Evolutionary conservation across 2,797 vertebrate species (phyloP).

Genomic region (Liasis olivaceus): DNA sequence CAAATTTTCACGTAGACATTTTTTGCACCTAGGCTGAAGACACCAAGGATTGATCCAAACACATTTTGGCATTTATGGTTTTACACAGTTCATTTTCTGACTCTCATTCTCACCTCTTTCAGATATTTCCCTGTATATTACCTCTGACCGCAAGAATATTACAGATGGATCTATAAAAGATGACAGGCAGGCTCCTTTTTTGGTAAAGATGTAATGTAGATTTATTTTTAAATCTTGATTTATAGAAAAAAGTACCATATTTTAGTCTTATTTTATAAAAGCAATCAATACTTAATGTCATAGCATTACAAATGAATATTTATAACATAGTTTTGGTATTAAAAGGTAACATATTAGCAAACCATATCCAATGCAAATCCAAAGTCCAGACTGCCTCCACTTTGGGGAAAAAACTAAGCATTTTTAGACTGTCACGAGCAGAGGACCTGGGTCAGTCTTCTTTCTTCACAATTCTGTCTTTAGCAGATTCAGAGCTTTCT

Average conservation of each 20-base stretch:
- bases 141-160: not conserved
- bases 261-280: conserved; percentile 57
- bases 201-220: conserved; percentile 67
- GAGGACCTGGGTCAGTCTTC: conserved; percentile 40
- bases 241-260: conserved; percentile 65
- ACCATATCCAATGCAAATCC: conserved; percentile 46
- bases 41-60: not conserved
- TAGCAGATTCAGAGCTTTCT: conserved; percentile 87
- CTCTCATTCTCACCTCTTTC: not conserved
- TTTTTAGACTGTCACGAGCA: conserved; percentile 7
- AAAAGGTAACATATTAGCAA: conserved; percentile 26
- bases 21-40: not conserved
- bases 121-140: not conserved
- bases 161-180: not conserved
- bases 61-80: not conserved
- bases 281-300: conserved; percentile 56
- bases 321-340: conserved; percentile 56
- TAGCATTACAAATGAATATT: conserved; percentile 62
- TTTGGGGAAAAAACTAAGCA: conserved; percentile 26
- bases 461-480: conserved; percentile 88
- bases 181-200: not conserved
- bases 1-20: not conserved
- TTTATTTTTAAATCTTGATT: conserved; percentile 66
- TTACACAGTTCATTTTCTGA: not conserved
- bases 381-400: conserved; percentile 22